Base-by-base conservation (phyloP, 1,140 invertebrate species). In the Drosophila nigromelanica region DNA sequence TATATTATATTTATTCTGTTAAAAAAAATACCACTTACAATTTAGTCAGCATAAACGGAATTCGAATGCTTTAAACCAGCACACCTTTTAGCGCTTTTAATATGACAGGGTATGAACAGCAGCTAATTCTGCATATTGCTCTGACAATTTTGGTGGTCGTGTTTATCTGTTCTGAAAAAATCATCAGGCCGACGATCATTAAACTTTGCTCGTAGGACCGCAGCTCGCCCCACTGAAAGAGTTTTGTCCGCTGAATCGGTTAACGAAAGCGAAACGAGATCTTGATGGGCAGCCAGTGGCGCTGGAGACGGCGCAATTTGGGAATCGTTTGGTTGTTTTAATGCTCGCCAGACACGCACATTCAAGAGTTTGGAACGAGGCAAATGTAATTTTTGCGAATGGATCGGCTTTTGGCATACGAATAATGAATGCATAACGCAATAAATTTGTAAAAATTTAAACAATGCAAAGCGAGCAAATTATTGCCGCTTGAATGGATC, bases 381-480 rank as follows among this genome's bases (percentile, higher is more conserved):
- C 27, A 27, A 47, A 60, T 63, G 61, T 68, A 64, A 80, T 81
- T 63, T 55, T 73, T 39, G 71, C 71, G 35, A 69, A 68, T 69
- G 69, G 48, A 69, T 61, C 58, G 67, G 21, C 39, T 43, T n/a
- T 40, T 6, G 27, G 42, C 39, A 51, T 47, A 45, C 52, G 55
- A 62, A 24, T 68, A 76, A 76, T 73, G 58, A 74, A 74, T 74
- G 66, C 52, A 70, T 74, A 74, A 83, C 68, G 76, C 80, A 80
- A 76, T 83, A 79, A 83, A 83, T 83, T 82, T 75, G 68, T 76
- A 85, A 76, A 76, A 83, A 69, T 85, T 82, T 83, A 67, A 83
- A 83, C 80, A 83, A 85, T 83, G 80, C 80, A 79, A 73, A 79
- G 72, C 80, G 80, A 79, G 54, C 80, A 61, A 72, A 83, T 83